Conservation (phyloP, 1,140 invertebrate genomes). For the Philotrypesis tridentata region DNA sequence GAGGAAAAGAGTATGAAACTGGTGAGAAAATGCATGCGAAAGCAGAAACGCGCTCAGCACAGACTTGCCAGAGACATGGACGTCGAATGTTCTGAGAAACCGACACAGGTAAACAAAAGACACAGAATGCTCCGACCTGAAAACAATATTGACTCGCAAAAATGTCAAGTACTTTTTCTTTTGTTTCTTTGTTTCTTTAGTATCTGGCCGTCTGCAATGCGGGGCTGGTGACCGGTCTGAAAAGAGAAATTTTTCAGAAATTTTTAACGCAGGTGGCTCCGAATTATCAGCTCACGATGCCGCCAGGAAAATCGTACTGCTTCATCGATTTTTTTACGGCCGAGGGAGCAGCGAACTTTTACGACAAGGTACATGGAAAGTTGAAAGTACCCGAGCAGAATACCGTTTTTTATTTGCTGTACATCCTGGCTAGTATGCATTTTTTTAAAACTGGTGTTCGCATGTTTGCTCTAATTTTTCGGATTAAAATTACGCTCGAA, state of each 20-base stretch:
- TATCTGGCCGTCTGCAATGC: conserved; percentile 82
- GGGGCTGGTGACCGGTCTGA: conserved; percentile 82
- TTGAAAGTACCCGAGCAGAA: conserved; percentile 73
- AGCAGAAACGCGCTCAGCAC: conserved; percentile 71
- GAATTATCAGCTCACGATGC: conserved; percentile 76
- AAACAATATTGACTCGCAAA: conserved; percentile 29
- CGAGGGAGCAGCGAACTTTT: conserved; percentile 73
- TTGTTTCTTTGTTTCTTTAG: conserved; percentile 68
- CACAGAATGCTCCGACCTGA: not conserved
- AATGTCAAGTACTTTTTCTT: not conserved
- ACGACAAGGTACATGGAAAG: conserved; percentile 74
- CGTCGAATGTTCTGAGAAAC: conserved; percentile 63
- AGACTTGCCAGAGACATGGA: conserved; percentile 70
- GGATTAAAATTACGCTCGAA: too few relatives aligned
- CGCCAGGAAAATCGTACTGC: conserved; percentile 83
- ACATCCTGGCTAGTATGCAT: conserved; percentile 73
- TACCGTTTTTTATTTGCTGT: conserved; percentile 79
- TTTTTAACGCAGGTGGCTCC: conserved; percentile 73
- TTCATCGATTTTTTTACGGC: conserved; percentile 78
- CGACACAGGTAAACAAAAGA: conserved; percentile 66
- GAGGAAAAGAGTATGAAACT: conserved; percentile 41
- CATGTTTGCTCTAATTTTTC: not conserved
- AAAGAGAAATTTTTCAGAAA: conserved; percentile 77
- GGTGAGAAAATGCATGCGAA: conserved; percentile 64
- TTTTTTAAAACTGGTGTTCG: not conserved